phyloP scores from a whole-genome alignment of 1,140 invertebrate genomes.

The Drepana arcuata region DNA sequence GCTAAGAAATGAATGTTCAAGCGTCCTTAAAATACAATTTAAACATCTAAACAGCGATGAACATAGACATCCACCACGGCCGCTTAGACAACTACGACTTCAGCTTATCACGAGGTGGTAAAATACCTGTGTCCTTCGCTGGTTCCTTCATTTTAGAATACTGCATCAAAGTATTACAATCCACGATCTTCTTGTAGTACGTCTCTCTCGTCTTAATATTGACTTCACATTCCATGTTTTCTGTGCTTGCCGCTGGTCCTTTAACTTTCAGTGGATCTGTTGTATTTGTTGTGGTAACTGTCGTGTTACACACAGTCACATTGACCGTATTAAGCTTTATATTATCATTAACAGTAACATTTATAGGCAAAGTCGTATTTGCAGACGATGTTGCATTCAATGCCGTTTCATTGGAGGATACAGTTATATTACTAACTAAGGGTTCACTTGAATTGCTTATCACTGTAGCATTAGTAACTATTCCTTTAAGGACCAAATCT shows the following conservation, averaged over 20 bases:
- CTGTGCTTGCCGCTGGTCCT: slow-evolving; percentile 28
- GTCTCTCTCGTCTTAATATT: slow-evolving; percentile 38
- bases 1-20: too few relatives aligned
- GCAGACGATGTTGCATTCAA: too few relatives aligned
- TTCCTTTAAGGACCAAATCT: too few relatives aligned
- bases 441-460: too few relatives aligned
- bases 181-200: slow-evolving; percentile 28
- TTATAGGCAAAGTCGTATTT: not conserved
- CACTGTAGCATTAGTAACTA: too few relatives aligned
- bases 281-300: slow-evolving; percentile 6
- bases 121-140: slow-evolving; percentile 29
- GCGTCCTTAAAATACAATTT: too few relatives aligned
- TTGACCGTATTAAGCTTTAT: slow-evolving; percentile 8
- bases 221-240: slow-evolving; percentile 41
- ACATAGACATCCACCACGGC: slow-evolving; percentile 57
- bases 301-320: slow-evolving; percentile 16
- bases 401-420: too few relatives aligned
- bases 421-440: too few relatives aligned
- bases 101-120: slow-evolving; percentile 37
- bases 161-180: slow-evolving; percentile 38
- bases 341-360: not conserved
- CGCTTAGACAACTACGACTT: slow-evolving; percentile 47
- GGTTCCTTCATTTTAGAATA: slow-evolving; percentile 53
- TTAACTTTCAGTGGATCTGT: slow-evolving; percentile 38
- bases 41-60: slow-evolving; percentile 49